Percentiles rank a stretch among this genome's conserved stretches.
phyloP scores from a whole-genome alignment of 1,140 invertebrate species.

The Holotrichia oblita region DNA sequence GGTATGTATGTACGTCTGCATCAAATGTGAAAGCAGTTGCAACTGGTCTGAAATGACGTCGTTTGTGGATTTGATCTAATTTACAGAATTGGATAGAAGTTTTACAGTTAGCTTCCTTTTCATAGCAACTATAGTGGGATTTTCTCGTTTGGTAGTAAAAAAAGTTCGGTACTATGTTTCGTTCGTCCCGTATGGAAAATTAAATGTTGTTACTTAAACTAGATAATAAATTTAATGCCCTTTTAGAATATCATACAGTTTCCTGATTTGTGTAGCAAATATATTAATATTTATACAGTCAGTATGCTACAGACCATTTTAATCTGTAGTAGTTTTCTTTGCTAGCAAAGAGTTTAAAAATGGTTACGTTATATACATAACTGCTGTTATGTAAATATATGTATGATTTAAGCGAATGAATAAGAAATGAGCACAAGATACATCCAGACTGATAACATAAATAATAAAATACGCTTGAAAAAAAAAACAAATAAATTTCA shows the following conservation, averaged over 20 bases:
- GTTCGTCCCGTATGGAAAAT: background rate
- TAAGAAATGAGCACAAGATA: background rate
- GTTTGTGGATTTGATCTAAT: conserved; percentile 13
- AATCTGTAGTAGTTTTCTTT: background rate
- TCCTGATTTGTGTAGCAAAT: background rate
- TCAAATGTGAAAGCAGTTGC: conserved; percentile 16
- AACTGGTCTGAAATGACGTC: background rate
- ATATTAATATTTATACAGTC: background rate
- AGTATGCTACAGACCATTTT: background rate
- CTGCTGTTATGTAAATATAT: background rate
- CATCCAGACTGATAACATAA: no score
- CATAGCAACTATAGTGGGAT: background rate
- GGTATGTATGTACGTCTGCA: background rate
- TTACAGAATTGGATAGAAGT: conserved; percentile 12
- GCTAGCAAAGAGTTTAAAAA: background rate
- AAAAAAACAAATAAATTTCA: no score
- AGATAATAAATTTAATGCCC: background rate
- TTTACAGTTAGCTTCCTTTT: conserved; percentile 13
- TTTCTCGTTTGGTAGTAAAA: background rate
- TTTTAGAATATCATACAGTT: background rate
- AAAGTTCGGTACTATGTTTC: background rate
- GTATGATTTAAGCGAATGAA: background rate
- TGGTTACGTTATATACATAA: background rate
- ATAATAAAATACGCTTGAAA: no score
- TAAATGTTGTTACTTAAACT: background rate